These are phyloP conservation scores for Gobio occitaniae DNA, from an alignment of 2,797 vertebrate species.

Conservation along the genomic window DNA sequence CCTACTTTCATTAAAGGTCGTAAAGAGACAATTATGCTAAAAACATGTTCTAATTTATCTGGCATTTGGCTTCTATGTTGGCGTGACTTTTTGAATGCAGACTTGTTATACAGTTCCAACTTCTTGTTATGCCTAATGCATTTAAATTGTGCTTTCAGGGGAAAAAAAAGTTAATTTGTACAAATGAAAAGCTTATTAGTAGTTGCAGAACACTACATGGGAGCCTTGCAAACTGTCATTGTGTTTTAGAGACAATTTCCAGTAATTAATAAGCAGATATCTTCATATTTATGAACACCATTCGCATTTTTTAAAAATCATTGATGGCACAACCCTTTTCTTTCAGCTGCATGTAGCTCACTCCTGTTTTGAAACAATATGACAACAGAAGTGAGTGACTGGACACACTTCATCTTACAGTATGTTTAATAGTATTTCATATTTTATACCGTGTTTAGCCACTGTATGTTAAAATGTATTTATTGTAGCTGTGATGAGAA, in stretches of 20 bases:
- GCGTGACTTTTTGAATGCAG: background rate
- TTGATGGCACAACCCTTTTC: slow-evolving; percentile 22
- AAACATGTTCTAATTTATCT: slow-evolving; percentile 6
- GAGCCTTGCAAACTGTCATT: slow-evolving; percentile 12
- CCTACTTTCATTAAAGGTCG: slow-evolving; percentile 31
- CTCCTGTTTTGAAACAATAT: slow-evolving; percentile 35
- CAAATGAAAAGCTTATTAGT: background rate
- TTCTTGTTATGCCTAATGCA: background rate
- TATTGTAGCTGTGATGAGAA: background rate
- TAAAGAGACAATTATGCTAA: background rate
- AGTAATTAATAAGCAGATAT: background rate
- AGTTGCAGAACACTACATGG: background rate
- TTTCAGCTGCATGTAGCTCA: slow-evolving; percentile 50
- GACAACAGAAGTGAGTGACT: slow-evolving; percentile 41
- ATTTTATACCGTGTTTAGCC: background rate
- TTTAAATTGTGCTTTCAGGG: background rate
- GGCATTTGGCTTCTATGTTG: background rate
- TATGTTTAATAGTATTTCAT: slow-evolving; percentile 2
- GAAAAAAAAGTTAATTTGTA: background rate
- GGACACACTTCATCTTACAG: slow-evolving; percentile 1
- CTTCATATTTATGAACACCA: background rate
- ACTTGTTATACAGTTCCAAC: slow-evolving; percentile 10
- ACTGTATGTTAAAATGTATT: background rate
- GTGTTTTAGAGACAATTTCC: background rate
- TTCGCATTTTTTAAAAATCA: slow-evolving; percentile 14